Evolutionary conservation across 2,797 vertebrate species (phyloP), one percentile per base, ranked within the genome.

Genomic region (Pseudotriccus pelzelni): DNA sequence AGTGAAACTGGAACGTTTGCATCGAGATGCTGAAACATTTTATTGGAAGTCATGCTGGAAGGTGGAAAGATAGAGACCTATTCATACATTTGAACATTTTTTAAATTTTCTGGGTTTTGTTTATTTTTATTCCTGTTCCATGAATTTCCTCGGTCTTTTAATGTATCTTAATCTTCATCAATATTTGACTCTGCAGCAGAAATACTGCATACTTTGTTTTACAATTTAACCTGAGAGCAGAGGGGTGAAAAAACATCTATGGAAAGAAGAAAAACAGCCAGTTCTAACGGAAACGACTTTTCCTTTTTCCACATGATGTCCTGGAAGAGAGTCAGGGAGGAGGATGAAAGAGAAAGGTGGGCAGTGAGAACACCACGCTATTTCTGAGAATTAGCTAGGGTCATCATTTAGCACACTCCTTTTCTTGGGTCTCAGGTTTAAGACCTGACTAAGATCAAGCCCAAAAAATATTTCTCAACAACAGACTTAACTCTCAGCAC

Each of bases 101-200:
- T 86, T n/a, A 60, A 62, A 62, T 83, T 93, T 95, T 96, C 91
- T 83, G 58, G 60, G 37, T 49, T 97, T 93, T 91, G 87, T 91
- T 90, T 95, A 94, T 92, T 87, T 93, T 95, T 96, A 87, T 75
- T 88, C 84, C 70, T 69, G 78, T 90, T 41, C 89, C 69, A 90
- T 78, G 81, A 89, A 94, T 94, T 96, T 96, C 84, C 94, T 96
- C 58, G 41, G 77, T 76, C 77, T 88, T 94, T 82, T 96, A 94
- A 96, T 62, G 58, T 56, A 94, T 91, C 89, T 96, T 95, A 96
- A 95, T 95, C 94, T 96, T 96, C 93, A 95, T 93, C 94, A 95
- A 94, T 95, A 97, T 73, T 96, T 92, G 96, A 89, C 67, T 97
- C 62, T 59, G 41, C 77, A 95, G 83, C 64, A 84, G 52, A 92